Base-by-base conservation (phyloP, 2,113 vertebrate genomes). In the Pseudolaguvia tuberculata region DNA sequence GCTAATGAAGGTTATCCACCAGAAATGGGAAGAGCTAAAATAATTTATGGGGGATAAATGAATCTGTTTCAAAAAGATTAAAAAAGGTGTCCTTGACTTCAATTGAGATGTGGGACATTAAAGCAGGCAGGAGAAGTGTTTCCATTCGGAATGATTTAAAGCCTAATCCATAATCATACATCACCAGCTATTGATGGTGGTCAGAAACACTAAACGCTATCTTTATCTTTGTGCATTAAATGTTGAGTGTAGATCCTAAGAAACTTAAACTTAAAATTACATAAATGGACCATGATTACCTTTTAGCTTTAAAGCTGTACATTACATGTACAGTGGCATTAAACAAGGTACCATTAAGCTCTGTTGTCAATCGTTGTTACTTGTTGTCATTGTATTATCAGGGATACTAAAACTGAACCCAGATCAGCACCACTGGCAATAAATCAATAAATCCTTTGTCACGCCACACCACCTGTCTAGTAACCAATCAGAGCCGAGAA, bases 401-500 rank as follows among this genome's bases (percentile, higher is more conserved):
- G 12, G 27, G 11, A 25, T 10, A 53, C n/a, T 59, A 61, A 70
- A 76, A 20, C 48, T 21, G 42, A 72, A 17, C 70, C 70, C 45
- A 20, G 47, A 70, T 62, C 66, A 51, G 45, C 67, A 52, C 29
- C 17, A 25, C 17, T n/a, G 50, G 6, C 23, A 53, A 42, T 62
- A 52, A 70, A 51, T 70, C 56, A 35, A 3, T 42, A 42, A 42
- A 42, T 42, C 7, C 31, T 29, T 31, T 5, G 65, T 51, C 39
- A 51, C 5, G 23, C 45, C 67, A 50, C 31, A 55, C 76, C 78
- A 74, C 80, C 79, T 74, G 77, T 78, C 73, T 71, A 76, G 79
- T 75, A 62, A 73, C 80, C 80, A 75, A 83, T 84, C 77, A 82
- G 77, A 84, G 39, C 50, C 29, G 17, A 70, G 77, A 80, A 73